Conservation (phyloP, 2,113 vertebrate genomes). For the Henicopernis longicauda region DNA sequence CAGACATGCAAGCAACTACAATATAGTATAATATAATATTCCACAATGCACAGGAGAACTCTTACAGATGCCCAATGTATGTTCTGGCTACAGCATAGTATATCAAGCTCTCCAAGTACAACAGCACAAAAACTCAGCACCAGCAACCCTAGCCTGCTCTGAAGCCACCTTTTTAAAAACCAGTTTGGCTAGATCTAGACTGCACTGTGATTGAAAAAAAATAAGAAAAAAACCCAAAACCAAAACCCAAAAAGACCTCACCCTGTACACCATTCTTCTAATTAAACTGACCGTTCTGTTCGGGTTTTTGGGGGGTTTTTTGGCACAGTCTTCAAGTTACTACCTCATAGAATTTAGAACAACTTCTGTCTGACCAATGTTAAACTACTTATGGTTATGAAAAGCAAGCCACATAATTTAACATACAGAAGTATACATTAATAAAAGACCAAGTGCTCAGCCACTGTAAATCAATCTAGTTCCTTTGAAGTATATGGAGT, state of each 20-base stretch:
- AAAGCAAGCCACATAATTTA: background rate
- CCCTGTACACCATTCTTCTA: background rate
- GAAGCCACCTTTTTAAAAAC: background rate
- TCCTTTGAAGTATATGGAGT: background rate
- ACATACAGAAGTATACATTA: background rate
- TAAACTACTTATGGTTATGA: background rate
- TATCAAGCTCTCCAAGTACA: background rate
- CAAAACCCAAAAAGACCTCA: background rate
- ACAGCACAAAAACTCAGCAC: background rate
- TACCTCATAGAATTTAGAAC: background rate
- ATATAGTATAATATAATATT: background rate
- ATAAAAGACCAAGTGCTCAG: background rate
- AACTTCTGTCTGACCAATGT: background rate
- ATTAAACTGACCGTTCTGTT: background rate
- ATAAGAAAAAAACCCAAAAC: rapidly evolving
- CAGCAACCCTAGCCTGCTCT: background rate
- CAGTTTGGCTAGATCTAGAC: background rate
- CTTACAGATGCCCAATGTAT: background rate
- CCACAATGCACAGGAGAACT: background rate
- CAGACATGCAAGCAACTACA: background rate
- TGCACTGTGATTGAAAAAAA: background rate
- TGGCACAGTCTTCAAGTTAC: background rate
- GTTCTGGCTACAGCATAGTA: background rate
- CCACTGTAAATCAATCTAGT: background rate
- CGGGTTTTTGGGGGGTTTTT: no score